phyloP scores from a whole-genome alignment of 1,140 invertebrate species.

The Drosophila miranda region DNA sequence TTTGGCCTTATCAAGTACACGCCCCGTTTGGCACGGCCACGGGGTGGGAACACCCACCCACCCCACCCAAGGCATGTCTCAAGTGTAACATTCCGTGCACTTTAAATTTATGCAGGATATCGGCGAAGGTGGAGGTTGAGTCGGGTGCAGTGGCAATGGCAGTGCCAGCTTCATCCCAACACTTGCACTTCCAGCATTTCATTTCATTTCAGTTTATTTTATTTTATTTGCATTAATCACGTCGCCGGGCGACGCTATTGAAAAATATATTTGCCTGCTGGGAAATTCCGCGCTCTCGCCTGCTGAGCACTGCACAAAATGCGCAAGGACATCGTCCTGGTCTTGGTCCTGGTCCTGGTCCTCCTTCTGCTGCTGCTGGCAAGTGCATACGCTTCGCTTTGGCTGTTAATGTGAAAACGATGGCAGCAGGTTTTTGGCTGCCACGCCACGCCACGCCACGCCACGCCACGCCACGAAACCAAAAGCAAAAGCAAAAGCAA shows the following conservation, averaged over 20 bases:
- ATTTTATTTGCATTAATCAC: conserved; percentile 81
- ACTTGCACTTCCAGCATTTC: conserved; percentile 27
- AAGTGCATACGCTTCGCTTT: conserved; percentile 77
- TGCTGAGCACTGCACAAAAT: conserved; percentile 52
- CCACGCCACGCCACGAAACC: conserved; percentile 9
- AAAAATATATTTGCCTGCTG: conserved; percentile 81
- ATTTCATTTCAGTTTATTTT: conserved; percentile 56
- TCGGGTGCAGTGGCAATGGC: conserved; percentile 10
- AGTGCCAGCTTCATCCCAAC: neutral
- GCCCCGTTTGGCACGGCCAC: conserved; percentile 25
- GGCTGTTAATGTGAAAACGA: conserved; percentile 80
- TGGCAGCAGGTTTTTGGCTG: conserved; percentile 75
- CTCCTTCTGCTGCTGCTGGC: conserved; percentile 46
- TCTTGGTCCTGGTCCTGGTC: neutral
- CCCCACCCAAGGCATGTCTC: conserved; percentile 44
- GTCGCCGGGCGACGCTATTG: conserved; percentile 75
- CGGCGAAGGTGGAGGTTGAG: conserved; percentile 22
- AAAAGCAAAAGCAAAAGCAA: neutral
- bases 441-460: conserved; percentile 10
- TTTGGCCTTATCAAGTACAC: conserved; percentile 63
- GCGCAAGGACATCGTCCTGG: conserved; percentile 35
- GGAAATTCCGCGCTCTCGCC: conserved; percentile 69
- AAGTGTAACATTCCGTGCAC: conserved; percentile 76
- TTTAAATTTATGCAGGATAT: conserved; percentile 71
- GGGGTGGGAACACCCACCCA: no score